Conservation (phyloP, 1,140 invertebrate genomes). For the Anthonomus grandis region DNA sequence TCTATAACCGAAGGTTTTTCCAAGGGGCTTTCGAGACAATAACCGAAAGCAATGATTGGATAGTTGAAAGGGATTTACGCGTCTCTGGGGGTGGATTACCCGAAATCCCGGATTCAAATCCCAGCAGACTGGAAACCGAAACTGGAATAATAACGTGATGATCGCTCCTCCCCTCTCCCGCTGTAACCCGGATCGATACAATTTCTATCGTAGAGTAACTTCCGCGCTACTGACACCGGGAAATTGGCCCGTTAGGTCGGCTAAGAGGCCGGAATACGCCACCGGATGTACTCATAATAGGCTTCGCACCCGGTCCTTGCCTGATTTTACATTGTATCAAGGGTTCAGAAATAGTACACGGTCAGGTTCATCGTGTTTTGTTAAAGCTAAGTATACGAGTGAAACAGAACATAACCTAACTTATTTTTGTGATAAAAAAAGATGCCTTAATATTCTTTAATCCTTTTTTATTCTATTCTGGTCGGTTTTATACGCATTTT, state of each 20-base stretch:
- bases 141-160: conserved; percentile 30
- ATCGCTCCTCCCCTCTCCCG: no score
- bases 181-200: conserved; percentile 21
- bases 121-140: conserved; percentile 24
- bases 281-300: no score
- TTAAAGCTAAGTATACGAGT: no score
- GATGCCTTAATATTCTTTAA: no score
- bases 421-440: no score
- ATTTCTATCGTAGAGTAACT: conserved; percentile 20
- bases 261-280: conserved; percentile 11
- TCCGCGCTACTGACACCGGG: conserved; percentile 25
- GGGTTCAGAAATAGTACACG: no score
- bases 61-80: conserved; percentile 23
- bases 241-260: conserved; percentile 8
- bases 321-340: no score
- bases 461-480: no score
- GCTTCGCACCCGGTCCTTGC: no score
- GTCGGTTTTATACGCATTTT: no score
- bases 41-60: conserved; percentile 26
- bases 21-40: conserved; percentile 12
- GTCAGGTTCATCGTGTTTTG: no score
- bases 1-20: conserved; percentile 16
- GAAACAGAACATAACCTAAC: no score
- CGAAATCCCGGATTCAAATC: conserved; percentile 24
- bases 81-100: conserved; percentile 24